Conservation (phyloP, 2,888 invertebrate genomes). For the Poecilus cupreus region DNA sequence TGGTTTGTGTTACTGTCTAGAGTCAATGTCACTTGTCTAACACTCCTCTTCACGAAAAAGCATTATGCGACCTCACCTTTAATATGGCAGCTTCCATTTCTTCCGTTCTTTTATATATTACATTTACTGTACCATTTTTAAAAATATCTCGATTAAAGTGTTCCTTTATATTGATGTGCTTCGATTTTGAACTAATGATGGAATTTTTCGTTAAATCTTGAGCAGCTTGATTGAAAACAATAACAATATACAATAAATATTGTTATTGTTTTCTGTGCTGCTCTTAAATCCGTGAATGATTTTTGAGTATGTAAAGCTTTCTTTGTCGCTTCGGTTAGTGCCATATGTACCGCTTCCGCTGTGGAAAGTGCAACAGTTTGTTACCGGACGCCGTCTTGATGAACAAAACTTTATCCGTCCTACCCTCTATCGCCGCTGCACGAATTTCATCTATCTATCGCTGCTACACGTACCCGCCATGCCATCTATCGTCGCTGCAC, state of each 20-base stretch:
- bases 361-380: conserved; percentile 1
- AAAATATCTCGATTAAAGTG: not conserved
- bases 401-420: too few species aligned
- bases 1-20: too few species aligned
- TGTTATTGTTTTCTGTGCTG: too few species aligned
- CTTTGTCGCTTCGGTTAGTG: not conserved
- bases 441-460: too few species aligned
- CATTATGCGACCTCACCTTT: too few species aligned
- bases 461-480: too few species aligned
- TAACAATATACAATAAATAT: too few species aligned
- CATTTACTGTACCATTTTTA: not conserved
- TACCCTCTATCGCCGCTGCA: too few species aligned
- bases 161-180: conserved; percentile 15
- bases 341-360: conserved; percentile 26
- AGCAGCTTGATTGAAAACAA: not conserved
- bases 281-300: not conserved
- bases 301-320: not conserved
- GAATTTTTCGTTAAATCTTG: not conserved
- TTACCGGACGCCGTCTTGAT: too few species aligned
- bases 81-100: not conserved
- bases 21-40: too few species aligned
- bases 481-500: too few species aligned
- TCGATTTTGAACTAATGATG: not conserved
- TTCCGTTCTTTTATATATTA: not conserved
- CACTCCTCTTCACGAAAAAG: too few species aligned